These are phyloP conservation scores for Andrena bucephala DNA, from an alignment of 2,888 invertebrate species.

Conservation along the genomic window DNA sequence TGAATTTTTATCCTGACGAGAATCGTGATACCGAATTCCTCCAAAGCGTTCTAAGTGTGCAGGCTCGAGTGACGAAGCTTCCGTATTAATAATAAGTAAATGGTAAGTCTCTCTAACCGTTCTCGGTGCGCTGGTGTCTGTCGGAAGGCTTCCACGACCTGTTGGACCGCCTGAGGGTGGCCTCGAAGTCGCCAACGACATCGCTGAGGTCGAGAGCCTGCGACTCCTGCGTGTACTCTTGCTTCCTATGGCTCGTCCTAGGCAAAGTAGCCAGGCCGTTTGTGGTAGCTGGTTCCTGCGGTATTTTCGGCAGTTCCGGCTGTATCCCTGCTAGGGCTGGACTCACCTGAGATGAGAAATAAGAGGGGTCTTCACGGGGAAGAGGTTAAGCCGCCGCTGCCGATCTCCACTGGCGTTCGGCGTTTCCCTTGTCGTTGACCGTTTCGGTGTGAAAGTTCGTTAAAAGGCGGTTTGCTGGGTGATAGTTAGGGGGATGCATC, in stretches of 20 bases:
- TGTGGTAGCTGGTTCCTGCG: slow-evolving; percentile 72
- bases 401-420: slow-evolving; percentile 22
- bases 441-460: neutral
- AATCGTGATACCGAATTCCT: too few species aligned
- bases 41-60: too few species aligned
- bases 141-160: slow-evolving; percentile 63
- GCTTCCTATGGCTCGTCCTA: slow-evolving; percentile 62
- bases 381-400: slow-evolving; percentile 21
- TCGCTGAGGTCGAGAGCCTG: slow-evolving; percentile 81
- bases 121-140: slow-evolving; percentile 42
- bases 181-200: slow-evolving; percentile 90
- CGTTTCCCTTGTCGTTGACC: neutral
- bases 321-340: slow-evolving; percentile 75
- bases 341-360: slow-evolving; percentile 74
- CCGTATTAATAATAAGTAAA: neutral
- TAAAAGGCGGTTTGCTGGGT: neutral
- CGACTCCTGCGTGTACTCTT: slow-evolving; percentile 66
- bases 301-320: slow-evolving; percentile 74
- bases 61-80: neutral
- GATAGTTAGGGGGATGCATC: neutral
- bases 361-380: slow-evolving; percentile 31
- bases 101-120: slow-evolving; percentile 47
- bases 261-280: slow-evolving; percentile 73
- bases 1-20: too few species aligned
- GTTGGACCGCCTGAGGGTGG: slow-evolving; percentile 87